phyloP scores from a whole-genome alignment of 2,888 invertebrate genomes.

The Clusia tigrina region DNA sequence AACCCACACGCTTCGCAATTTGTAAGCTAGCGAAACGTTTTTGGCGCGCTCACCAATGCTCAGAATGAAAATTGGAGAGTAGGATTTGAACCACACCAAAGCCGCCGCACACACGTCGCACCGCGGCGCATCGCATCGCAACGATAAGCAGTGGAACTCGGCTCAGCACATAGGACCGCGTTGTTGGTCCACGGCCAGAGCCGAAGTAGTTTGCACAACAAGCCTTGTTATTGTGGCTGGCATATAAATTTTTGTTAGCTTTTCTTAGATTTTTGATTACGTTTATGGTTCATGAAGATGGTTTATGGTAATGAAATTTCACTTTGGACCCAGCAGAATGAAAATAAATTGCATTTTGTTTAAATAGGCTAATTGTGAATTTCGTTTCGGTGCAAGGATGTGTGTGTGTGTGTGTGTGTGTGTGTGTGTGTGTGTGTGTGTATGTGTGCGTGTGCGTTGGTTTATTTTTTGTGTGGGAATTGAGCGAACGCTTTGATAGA shows the following conservation, averaged over 20 bases:
- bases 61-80: neutral
- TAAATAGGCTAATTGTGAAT: conserved; percentile 3
- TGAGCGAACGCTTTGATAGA: neutral
- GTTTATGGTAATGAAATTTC: neutral
- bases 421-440: neutral
- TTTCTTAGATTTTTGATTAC: neutral
- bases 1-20: conserved; percentile 5
- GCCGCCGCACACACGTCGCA: neutral
- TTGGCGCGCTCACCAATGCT: neutral
- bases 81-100: neutral
- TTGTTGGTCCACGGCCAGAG: too few species aligned
- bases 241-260: neutral
- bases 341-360: conserved; percentile 4
- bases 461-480: neutral
- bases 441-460: neutral
- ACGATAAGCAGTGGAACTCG: too few species aligned
- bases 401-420: neutral
- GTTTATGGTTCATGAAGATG: neutral
- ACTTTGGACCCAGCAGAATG: neutral
- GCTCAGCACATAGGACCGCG: too few species aligned
- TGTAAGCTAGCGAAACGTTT: neutral
- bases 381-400: neutral
- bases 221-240: neutral
- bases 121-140: too few species aligned
- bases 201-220: neutral